Base-by-base conservation (phyloP, 92 coral and sea anemone species). In the Hydrozoanthus gracilis region DNA sequence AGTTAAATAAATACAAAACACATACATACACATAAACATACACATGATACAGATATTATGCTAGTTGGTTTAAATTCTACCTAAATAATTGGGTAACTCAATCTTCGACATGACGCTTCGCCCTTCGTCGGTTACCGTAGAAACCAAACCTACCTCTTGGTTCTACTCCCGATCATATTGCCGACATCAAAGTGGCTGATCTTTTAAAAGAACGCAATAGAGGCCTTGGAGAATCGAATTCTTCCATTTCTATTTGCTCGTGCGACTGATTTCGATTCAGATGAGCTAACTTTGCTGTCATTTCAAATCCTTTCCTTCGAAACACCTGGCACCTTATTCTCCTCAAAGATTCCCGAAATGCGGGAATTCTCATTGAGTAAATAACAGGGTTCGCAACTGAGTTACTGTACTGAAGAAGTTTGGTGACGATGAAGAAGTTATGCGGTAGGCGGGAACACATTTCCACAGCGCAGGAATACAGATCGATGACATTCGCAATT, bases 351-450 rank as follows among this genome's bases (percentile, higher is more conserved):
- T 68, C 75, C 5, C 90, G 83, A 76, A 90, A 90, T 71, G 79
- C 92, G 12, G 92, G 90, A 51, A 90, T 87, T 55, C 92, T 79
- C 39, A 90, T 64, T 60, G 87, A 44, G 79, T 90, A 90, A 13
- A 90, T 86, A 9, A 65, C 74, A n/a, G 92, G 92, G 45, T 90
- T 90, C 5, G 87, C 76, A 60, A 90, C 44, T 4, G 92, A 90
- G 76, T 90, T 90, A 3, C 87, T 89, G 61, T 90, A 90, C 51
- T 90, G 92, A 39, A 90, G 92, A 3, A 90, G 55, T 54, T 90
- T 90, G 17, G 92, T 62, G 47, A 87, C 20, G 10, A 52, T 82
- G 45, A 78, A 78, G 52, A 90, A 87, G 47, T 52, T 58, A 67
- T 71, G 65, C 45, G 86, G 88, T 11, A 87, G 68, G 39, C 62